A percentile compares a stretch with the other conserved stretches of the same genome.
Conservation (phyloP, 2,113 vertebrate genomes). For the Muscicapa adusta region DNA sequence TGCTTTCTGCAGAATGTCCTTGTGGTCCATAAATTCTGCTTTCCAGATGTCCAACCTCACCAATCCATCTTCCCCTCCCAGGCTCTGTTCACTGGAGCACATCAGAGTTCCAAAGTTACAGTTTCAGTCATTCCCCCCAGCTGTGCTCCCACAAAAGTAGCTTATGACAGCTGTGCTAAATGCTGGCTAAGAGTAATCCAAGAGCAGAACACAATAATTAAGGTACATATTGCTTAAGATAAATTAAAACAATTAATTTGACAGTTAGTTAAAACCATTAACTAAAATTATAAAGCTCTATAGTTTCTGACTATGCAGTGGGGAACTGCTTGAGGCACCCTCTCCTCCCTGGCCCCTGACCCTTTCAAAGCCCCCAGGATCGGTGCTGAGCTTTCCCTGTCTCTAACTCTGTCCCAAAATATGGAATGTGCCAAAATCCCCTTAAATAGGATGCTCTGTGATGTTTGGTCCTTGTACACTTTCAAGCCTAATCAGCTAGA, state of each 20-base stretch:
- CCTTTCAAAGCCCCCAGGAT: not conserved
- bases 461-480: no score
- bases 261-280: not conserved
- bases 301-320: fast-evolving
- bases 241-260: not conserved
- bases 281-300: not conserved
- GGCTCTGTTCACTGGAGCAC: not conserved
- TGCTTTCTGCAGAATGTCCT: not conserved
- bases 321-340: no score
- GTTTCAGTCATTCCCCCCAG: no score
- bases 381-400: fast-evolving
- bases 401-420: not conserved
- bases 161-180: not conserved
- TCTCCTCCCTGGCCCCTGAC: not conserved
- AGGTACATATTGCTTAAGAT: not conserved
- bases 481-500: not conserved
- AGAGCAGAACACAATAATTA: not conserved
- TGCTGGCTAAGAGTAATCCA: not conserved
- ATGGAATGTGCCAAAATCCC: not conserved
- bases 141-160: not conserved
- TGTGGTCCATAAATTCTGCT: not conserved
- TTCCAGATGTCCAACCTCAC: not conserved
- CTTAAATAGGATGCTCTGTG: no score
- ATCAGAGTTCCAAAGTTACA: not conserved
- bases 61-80: not conserved